phyloP scores from a whole-genome alignment of 2,888 invertebrate species.

The Arctia plantaginis region DNA sequence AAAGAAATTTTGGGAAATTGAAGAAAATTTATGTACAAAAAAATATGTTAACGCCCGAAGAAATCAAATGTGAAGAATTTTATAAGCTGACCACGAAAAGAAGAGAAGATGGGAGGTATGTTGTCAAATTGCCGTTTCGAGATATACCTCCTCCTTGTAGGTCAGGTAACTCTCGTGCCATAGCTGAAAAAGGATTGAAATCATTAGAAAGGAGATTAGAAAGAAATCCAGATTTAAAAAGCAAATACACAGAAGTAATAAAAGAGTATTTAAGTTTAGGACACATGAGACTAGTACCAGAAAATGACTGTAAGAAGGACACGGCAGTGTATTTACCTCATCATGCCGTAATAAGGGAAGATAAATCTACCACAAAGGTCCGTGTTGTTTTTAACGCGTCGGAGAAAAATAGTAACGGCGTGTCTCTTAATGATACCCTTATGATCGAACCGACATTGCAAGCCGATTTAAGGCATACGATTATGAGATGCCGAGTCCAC shows the following conservation, averaged over 20 bases:
- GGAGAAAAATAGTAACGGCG: too few species aligned
- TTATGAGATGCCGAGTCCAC: too few species aligned
- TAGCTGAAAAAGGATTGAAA: slow-evolving; percentile 17
- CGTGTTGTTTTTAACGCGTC: too few species aligned
- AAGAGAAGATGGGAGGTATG: slow-evolving; percentile 18
- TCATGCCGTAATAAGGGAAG: too few species aligned
- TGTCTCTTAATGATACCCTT: too few species aligned
- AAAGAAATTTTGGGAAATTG: slow-evolving; percentile 9
- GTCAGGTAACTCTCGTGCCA: background rate
- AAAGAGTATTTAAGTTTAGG: slow-evolving; percentile 16
- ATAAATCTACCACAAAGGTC: too few species aligned
- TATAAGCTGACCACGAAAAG: slow-evolving; percentile 17
- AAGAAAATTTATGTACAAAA: background rate
- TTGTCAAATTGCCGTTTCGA: slow-evolving; percentile 20
- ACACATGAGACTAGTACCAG: slow-evolving; percentile 7
- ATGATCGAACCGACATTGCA: too few species aligned
- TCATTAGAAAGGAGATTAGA: slow-evolving; percentile 15
- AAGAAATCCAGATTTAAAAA: slow-evolving; percentile 12
- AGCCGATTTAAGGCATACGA: too few species aligned
- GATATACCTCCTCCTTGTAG: slow-evolving; percentile 20
- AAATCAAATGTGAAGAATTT: slow-evolving; percentile 27
- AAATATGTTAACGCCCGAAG: slow-evolving; percentile 25
- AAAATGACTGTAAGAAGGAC: background rate
- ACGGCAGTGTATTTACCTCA: too few species aligned
- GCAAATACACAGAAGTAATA: too few species aligned